Evolutionary conservation across 2,113 vertebrate genomes (phyloP), one percentile per base, ranked within the genome.

Genomic region (Corythoichthys haematopterus): DNA sequence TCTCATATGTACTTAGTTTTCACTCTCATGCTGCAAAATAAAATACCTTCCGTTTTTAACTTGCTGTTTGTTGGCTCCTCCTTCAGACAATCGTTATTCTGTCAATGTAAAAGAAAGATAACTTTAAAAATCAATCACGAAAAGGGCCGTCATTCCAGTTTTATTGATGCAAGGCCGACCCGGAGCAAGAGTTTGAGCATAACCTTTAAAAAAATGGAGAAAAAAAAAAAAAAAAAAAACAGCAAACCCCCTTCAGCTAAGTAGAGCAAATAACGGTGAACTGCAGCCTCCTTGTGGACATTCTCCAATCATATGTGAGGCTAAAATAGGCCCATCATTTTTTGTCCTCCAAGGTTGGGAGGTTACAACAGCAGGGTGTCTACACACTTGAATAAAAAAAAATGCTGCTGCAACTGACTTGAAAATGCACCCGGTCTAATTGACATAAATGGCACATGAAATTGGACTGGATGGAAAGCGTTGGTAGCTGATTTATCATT

Each of bases 381-480:
- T 28, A 50, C 62, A 62, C 71, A 76, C 73, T 80, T 70, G 20
- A 28, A 28, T 28, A 28, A 67, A 5, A 35, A 69, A 76, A 73
- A 64, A 56, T 52, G 12, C 52, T 53, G 64, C 73, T 75, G 74
- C 78, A 84, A 79, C 82, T 86, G 82, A 75, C 74, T 64, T 66
- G 78, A 81, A 83, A 84, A 84, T 76, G 66, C 13, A 78, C 74
- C 79, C 46, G n/a, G 28, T 40, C 67, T 65, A 74, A 86, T 76
- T 81, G 79, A 82, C 84, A 72, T 75, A 85, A 85, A 86, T 79
- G 76, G 73, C 64, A 55, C 72, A 81, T 86, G 74, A 78, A 84
- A 80, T 75, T 81, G 78, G 80, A 43, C 71, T 57, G 66, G 45
- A 73, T 74, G 73, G 58, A 83, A 83, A 74, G 80, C 81, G 75